These are phyloP conservation scores for Phalacrocorax aristotelis DNA, from an alignment of 2,113 vertebrate species.

Conservation along the genomic window DNA sequence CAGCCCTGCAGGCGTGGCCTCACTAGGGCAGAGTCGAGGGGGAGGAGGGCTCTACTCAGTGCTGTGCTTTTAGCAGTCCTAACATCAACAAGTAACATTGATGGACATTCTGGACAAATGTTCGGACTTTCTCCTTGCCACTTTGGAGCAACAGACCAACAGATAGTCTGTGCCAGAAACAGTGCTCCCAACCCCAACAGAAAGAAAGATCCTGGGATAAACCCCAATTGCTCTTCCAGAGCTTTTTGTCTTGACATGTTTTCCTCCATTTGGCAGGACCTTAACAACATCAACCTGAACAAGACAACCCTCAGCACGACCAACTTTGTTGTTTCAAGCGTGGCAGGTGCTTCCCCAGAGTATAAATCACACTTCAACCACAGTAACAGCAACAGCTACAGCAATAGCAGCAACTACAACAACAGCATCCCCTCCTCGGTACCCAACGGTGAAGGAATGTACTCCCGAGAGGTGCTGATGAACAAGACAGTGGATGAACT, in stretches of 20 bases:
- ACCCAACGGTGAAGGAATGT: not conserved
- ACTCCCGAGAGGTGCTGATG: slow-evolving; percentile 70
- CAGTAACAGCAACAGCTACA: not conserved
- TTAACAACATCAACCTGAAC: slow-evolving; percentile 74
- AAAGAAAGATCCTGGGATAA: not conserved
- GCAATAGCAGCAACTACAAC: not conserved
- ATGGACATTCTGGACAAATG: not conserved
- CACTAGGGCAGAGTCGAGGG: no score
- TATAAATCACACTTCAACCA: slow-evolving; percentile 26
- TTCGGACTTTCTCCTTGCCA: not conserved
- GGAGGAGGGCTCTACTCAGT: not conserved
- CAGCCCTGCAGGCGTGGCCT: no score
- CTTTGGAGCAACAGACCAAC: not conserved
- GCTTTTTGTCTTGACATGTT: not conserved
- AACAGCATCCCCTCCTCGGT: not conserved
- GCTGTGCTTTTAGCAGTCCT: not conserved
- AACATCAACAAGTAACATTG: not conserved
- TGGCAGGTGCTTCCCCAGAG: not conserved
- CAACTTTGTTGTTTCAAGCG: not conserved
- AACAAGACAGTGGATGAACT: slow-evolving; percentile 77
- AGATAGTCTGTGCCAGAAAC: not conserved
- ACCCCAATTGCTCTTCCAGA: not conserved
- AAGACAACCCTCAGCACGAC: slow-evolving; percentile 2
- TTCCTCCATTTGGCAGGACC: slow-evolving; percentile 69
- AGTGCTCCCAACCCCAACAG: not conserved